Evolutionary conservation across 2,888 invertebrate genomes (phyloP), one percentile per base, ranked within the genome.

Genomic region (Conchocele bisecta): DNA sequence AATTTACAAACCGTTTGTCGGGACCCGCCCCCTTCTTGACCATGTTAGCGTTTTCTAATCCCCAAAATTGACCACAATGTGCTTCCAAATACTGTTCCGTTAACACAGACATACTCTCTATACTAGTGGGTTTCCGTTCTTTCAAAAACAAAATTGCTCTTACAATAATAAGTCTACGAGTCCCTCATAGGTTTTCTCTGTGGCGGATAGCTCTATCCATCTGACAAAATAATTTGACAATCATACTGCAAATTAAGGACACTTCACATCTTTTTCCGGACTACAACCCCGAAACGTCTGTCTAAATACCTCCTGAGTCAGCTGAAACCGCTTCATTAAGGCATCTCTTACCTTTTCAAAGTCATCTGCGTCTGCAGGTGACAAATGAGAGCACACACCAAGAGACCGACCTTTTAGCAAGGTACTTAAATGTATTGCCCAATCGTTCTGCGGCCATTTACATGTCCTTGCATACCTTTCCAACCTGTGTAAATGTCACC

Each of bases 61-160:
- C n/a, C n/a, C n/a, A n/a, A n/a, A n/a, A n/a, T n/a, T 35, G 37
- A 35, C 11, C 11, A 26, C 31, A 15, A 56, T 70, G 58, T 3
- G 70, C 64, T 24, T 70, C 64, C 29, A 64, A 33, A 59, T 48
- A 70, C 37, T 58, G 46, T n/a, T 70, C 64, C 1, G 58, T 53
- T 17, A 46, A 35, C 15, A 17, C 15, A 26, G 61, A 17, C 39
- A 61, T 61, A 41, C 48, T 39, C 2, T 37, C 13, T 15, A 70
- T 41, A 15, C 15, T 41, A 15, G 20, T 13, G 3, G 57, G 51
- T 15, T 65, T 51, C 17, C 61, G n/a, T 41, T 61, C 61, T 20
- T 41, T 37, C 2, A 54, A 26, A 29, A 42, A 64, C 7, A 64
- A 22, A 64, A 64, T n/a, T 64, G 54, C 41, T 42, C 64, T 44